A percentile compares a stretch with the other conserved stretches of the same genome.
These are phyloP conservation scores for Gila robusta DNA, from an alignment of 2,797 vertebrate genomes.

Conservation along the genomic window DNA sequence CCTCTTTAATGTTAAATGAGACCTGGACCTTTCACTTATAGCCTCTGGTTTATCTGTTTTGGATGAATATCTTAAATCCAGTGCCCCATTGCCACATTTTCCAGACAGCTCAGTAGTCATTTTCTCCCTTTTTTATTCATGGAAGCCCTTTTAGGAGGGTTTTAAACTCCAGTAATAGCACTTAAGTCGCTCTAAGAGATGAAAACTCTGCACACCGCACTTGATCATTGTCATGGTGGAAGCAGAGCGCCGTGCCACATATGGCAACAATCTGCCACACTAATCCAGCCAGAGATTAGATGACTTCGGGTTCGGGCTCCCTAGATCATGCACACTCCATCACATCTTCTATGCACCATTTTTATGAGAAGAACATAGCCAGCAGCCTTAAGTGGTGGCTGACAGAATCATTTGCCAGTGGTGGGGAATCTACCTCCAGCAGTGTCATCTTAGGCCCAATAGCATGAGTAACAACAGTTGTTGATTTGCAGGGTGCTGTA, in stretches of 20 bases:
- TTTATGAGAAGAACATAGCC: slow-evolving; percentile 58
- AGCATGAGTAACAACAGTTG: slow-evolving; percentile 54
- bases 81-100: slow-evolving; percentile 57
- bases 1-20: slow-evolving; percentile 57
- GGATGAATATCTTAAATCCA: slow-evolving; percentile 70
- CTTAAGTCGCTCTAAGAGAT: slow-evolving; percentile 67
- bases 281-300: slow-evolving; percentile 78
- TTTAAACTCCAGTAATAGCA: slow-evolving; percentile 74
- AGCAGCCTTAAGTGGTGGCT: slow-evolving; percentile 66
- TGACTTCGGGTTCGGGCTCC: slow-evolving; percentile 78
- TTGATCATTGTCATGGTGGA: slow-evolving; percentile 79
- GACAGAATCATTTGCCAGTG: slow-evolving; percentile 72
- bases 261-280: slow-evolving; percentile 85
- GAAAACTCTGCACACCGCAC: slow-evolving; percentile 73
- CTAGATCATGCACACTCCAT: slow-evolving; percentile 72
- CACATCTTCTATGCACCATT: slow-evolving; percentile 70
- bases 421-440: slow-evolving; percentile 61
- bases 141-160: slow-evolving; percentile 58
- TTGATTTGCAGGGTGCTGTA: slow-evolving; percentile 35
- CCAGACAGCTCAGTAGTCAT: slow-evolving; percentile 56
- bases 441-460: slow-evolving; percentile 42
- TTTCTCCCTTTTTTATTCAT: slow-evolving; percentile 56
- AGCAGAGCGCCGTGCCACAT: slow-evolving; percentile 80
- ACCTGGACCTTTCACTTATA: slow-evolving; percentile 57
- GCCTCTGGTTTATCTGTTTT: slow-evolving; percentile 71